phyloP scores from a whole-genome alignment of 2,888 invertebrate genomes.

The Tiliacea aurago region DNA sequence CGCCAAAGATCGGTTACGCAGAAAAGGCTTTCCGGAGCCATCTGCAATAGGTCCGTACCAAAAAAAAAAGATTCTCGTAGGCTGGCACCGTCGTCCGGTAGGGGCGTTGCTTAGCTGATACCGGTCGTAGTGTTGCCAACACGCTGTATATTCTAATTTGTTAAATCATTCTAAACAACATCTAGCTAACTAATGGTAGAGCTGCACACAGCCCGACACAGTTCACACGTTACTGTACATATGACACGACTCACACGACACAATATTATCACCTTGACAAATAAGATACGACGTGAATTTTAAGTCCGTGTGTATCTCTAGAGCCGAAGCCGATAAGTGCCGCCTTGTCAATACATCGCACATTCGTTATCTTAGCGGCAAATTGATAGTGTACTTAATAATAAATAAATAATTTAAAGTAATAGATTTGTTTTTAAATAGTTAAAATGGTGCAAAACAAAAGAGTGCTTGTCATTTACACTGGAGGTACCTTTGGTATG shows the following conservation, averaged over 20 bases:
- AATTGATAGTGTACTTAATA: constrained; percentile 11
- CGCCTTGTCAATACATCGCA: background rate
- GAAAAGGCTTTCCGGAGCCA: too few species aligned
- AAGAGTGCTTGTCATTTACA: constrained; percentile 92
- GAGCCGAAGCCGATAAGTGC: constrained; percentile 3
- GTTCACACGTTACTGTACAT: constrained; percentile 45
- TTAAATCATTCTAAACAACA: constrained; percentile 25
- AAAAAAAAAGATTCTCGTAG: too few species aligned
- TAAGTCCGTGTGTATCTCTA: constrained; percentile 21
- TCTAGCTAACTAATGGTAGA: too few species aligned
- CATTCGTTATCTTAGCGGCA: constrained; percentile 27
- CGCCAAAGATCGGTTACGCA: too few species aligned
- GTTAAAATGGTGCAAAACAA: constrained; percentile 74
- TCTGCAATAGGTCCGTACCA: too few species aligned
- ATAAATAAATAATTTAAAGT: background rate
- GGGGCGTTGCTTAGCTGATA: too few species aligned
- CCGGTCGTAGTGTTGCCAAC: too few species aligned
- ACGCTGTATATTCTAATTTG: constrained; percentile 19
- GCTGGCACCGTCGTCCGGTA: too few species aligned
- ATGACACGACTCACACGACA: too few species aligned
- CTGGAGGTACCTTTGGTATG: constrained; percentile 99
- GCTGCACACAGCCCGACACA: constrained; percentile 33
- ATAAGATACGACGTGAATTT: constrained; percentile 8
- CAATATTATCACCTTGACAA: constrained; percentile 16
- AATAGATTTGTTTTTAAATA: background rate